phyloP scores from a whole-genome alignment of 2,888 invertebrate species.

The Pachliopta kotzebuea region DNA sequence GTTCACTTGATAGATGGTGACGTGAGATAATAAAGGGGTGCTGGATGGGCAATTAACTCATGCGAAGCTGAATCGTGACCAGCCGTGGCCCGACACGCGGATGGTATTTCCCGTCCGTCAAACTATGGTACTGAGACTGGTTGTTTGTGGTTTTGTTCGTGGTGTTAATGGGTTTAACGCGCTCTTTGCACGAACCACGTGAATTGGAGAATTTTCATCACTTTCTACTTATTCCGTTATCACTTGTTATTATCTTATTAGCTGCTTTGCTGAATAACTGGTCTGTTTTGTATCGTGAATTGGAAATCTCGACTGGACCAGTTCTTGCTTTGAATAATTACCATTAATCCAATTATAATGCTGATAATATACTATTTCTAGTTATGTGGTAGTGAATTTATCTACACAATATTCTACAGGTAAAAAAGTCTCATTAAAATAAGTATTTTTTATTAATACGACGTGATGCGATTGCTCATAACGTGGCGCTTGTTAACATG shows the following conservation, averaged over 20 bases:
- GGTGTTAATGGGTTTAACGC: conserved; percentile 11
- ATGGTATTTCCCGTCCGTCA: conserved; percentile 16
- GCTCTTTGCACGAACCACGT: neutral
- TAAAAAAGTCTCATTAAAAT: no score
- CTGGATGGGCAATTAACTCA: conserved; percentile 21
- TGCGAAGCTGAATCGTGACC: conserved; percentile 21
- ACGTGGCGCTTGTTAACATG: no score
- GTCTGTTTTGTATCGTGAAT: neutral
- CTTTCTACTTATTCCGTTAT: conserved; percentile 1
- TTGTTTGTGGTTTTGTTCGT: conserved; percentile 12
- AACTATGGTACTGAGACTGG: neutral
- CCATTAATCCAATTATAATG: no score
- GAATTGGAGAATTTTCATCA: conserved; percentile 6
- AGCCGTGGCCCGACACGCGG: conserved; percentile 11
- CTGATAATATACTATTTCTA: no score
- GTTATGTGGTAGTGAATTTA: no score
- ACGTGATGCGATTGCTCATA: no score
- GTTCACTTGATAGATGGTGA: conserved; percentile 50
- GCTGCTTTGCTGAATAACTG: neutral
- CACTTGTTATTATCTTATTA: neutral
- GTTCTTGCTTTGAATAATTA: no score
- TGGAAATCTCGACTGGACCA: no score
- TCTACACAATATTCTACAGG: no score
- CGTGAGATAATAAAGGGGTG: conserved; percentile 30
- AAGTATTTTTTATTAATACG: no score